Base-by-base conservation (phyloP, 2,113 vertebrate genomes). In the Theropithecus gelada region DNA sequence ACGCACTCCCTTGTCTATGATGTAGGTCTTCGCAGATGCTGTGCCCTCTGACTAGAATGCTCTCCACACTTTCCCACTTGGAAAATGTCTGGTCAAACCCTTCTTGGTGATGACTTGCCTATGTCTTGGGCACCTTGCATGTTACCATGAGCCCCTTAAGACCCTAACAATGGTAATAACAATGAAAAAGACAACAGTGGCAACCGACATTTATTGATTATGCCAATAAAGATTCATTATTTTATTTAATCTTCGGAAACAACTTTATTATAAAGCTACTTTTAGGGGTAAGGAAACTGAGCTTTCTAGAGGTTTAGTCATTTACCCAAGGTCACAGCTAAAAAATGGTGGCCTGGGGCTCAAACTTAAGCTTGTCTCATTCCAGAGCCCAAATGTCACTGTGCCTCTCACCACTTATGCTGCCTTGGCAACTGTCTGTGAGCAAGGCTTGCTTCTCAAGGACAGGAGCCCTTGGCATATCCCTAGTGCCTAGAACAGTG, bases 161-260 rank as follows among this genome's bases (percentile, higher is more conserved):
- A 35, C 2, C 55, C 25, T 10, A 18, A 11, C 17, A 40, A 5
- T 1, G 3, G 52, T 66, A 3, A 27, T 35, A 7, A 84, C 40
- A 22, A 18, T 1, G 23, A 50, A 6, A 20, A 25, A 5, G n/a
- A 72, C n/a, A 48, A 80, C 45, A 57, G 23, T 8, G 50, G 30
- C 17, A 68, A 35, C 9, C 2, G 20, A 10, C 12, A 12, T 38
- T 57, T 59, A 64, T 20, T 18, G 82, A 57, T 35, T 8, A 35
- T 20, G 50, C 14, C 55, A 32, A 76, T 40, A 23, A 38, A 66
- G 32, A n/a, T 11, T 86, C 30, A 7, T 35, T 18, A 40, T 30
- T 92, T 88, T 70, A 70, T 76, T 72, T 93, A 16, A 52, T 45
- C 35, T 59, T 76, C 72, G 70, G 82, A 94, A 90, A 48, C 10